Percentiles rank a stretch among this genome's conserved stretches.
phyloP scores from a whole-genome alignment of 2,888 invertebrate genomes.

The Hartigia nigra region DNA sequence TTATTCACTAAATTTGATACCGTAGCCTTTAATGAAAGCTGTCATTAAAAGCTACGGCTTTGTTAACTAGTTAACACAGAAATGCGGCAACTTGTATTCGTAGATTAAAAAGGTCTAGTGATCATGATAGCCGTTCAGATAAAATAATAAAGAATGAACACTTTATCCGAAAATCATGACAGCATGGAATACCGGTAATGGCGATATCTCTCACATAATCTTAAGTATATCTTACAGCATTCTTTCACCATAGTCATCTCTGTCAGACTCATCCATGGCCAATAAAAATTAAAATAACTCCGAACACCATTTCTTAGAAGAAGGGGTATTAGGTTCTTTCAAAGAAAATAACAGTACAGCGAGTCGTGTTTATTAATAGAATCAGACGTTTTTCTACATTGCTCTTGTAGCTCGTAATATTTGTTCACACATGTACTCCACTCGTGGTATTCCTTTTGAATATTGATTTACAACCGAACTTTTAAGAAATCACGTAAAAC shows the following conservation, averaged over 20 bases:
- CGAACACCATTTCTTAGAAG: slow-evolving; percentile 40
- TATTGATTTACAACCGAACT: slow-evolving; percentile 48
- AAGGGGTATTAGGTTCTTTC: slow-evolving; percentile 41
- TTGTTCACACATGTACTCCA: slow-evolving; percentile 51
- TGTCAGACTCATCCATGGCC: slow-evolving; percentile 7
- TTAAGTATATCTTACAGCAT: background rate
- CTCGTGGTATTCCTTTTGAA: slow-evolving; percentile 36
- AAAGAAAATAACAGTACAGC: slow-evolving; percentile 29
- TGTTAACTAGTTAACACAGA: background rate
- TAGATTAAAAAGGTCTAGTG: background rate
- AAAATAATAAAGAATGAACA: background rate
- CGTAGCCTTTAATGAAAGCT: background rate
- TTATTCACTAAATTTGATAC: background rate
- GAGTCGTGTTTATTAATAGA: slow-evolving; percentile 39
- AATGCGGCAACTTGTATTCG: background rate
- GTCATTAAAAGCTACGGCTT: no score
- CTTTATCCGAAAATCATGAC: background rate
- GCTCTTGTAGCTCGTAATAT: slow-evolving; percentile 38
- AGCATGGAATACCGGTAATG: no score
- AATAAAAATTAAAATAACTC: slow-evolving; percentile 44
- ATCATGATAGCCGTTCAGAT: background rate
- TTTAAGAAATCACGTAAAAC: slow-evolving; percentile 38
- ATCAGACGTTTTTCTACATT: slow-evolving; percentile 39
- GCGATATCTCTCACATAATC: no score
- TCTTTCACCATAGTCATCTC: background rate